Evolutionary conservation across 2,888 invertebrate genomes (phyloP).

Genomic region (Apamea crenata): DNA sequence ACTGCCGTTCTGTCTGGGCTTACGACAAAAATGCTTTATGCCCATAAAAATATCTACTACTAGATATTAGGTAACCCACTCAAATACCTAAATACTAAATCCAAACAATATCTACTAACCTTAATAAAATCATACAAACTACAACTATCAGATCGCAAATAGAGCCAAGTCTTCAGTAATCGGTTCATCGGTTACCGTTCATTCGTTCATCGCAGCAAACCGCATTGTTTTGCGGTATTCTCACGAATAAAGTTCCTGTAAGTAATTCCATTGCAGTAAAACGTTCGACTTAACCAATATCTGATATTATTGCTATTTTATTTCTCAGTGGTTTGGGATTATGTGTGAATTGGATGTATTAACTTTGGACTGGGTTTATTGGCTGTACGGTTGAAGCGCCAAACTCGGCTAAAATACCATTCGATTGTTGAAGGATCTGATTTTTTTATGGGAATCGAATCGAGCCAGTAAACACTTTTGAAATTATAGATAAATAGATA

Average conservation of each 20-base stretch:
- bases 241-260: conserved; percentile 47
- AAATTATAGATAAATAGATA: no score
- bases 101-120: background rate
- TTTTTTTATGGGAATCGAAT: conserved; percentile 19
- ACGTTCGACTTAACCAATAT: conserved; percentile 34
- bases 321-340: conserved; percentile 20
- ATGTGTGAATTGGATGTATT: conserved; percentile 28
- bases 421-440: background rate
- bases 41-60: background rate
- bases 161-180: conserved; percentile 22
- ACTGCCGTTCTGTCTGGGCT: no score
- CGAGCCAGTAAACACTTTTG: no score
- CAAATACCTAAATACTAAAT: background rate
- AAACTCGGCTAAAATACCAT: conserved; percentile 5
- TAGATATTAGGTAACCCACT: background rate
- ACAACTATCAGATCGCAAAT: conserved; percentile 18
- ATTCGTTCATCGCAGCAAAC: conserved; percentile 30
- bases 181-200: conserved; percentile 38
- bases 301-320: conserved; percentile 48
- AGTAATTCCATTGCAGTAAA: conserved; percentile 60
- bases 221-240: conserved; percentile 39
- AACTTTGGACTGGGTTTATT: conserved; percentile 34
- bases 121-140: conserved; percentile 10
- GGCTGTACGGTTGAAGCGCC: background rate
- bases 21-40: background rate